phyloP scores from a whole-genome alignment of 2,888 invertebrate species.

The Lasioglossum oenotherae region DNA sequence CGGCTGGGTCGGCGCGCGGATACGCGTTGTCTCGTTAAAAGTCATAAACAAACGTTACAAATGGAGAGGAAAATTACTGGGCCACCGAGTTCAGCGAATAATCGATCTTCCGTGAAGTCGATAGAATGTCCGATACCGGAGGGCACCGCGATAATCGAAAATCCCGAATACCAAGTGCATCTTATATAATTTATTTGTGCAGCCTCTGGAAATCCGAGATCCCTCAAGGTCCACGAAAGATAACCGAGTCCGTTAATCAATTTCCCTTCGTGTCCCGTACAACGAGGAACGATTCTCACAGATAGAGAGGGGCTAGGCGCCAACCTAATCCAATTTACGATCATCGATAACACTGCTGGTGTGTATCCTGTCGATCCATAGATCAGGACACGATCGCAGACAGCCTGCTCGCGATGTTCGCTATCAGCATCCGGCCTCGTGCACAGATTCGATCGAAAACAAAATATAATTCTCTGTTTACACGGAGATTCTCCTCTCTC shows the following conservation, averaged over 20 bases:
- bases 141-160: not conserved
- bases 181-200: not conserved
- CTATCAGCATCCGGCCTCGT: slow-evolving; percentile 20
- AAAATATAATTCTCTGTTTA: slow-evolving; percentile 8
- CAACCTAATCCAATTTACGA: not conserved
- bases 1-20: not conserved
- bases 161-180: not conserved
- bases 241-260: not conserved
- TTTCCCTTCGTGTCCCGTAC: not conserved
- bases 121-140: not conserved
- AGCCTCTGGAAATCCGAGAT: slow-evolving; percentile 3
- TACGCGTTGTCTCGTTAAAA: slow-evolving; percentile 5
- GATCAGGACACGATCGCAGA: not conserved
- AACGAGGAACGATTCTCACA: not conserved
- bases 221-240: not conserved
- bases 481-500: not conserved
- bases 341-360: not conserved
- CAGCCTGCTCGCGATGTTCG: not conserved
- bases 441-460: slow-evolving; percentile 10
- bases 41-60: slow-evolving; percentile 13
- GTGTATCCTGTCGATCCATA: not conserved
- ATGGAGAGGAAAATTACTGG: slow-evolving; percentile 15
- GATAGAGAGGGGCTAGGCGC: not conserved
- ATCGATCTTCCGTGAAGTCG: slow-evolving; percentile 9
- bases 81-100: slow-evolving; percentile 8